Base-by-base conservation (phyloP, 2,113 vertebrate species). In the Phoxinus phoxinus region DNA sequence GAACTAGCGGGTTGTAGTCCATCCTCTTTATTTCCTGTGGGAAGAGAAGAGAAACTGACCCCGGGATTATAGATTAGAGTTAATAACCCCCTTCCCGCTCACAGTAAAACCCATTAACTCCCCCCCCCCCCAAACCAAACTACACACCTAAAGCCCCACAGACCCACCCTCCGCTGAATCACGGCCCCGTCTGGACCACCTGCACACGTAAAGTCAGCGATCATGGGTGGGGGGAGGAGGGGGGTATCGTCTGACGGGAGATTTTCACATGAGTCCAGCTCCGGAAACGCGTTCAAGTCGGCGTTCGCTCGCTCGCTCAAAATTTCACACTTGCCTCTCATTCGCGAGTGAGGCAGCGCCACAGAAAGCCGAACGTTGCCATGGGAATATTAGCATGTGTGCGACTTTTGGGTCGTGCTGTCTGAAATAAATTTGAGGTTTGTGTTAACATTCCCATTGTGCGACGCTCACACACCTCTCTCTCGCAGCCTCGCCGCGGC, bases 331-430 rank as follows among this genome's bases (percentile, higher is more conserved):
- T 87, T 90, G 90, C 89, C 88, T 88, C 51, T 41, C 86, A 90
- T 85, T 85, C 90, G 84, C 44, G 84, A 90, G 87, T 78, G 88
- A 85, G 8, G 6, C 53, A 8, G 53, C 19, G 53, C 53, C 27
- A 73, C 89, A 86, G 90, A 61, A 90, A 93, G 90, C 90, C 86
- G 86, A 83, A 83, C 56, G 91, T 94, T 93, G 83, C 92, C 91
- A 93, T 93, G 92, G 92, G 90, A 93, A 94, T 91, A 89, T 91
- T 92, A 86, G 80, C 92, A 93, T 89, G 86, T 86, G 90, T 87
- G 79, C 81, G 23, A 25, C 91, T 90, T 90, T 74, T 83, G 83
- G 92, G 91, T 92, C 91, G 88, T 86, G 89, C 88, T 84, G 86
- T 89, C 90, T 91, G 90, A 93, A 94, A 94, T 93, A 84, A 92